phyloP scores from a whole-genome alignment of 2,888 invertebrate genomes.

The Drosophila borealis region DNA sequence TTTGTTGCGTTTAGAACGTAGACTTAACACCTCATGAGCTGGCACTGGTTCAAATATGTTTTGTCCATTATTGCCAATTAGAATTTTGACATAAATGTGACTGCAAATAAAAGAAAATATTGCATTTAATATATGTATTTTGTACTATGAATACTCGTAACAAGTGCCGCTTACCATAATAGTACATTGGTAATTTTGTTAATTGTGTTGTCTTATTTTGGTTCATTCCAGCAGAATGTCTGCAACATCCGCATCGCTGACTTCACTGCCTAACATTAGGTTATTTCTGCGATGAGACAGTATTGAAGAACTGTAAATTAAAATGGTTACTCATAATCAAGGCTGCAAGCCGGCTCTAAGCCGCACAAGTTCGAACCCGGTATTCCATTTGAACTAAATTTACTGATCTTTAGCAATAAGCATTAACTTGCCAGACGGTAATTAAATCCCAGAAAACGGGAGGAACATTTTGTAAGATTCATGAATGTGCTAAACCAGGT shows the following conservation, averaged over 20 bases:
- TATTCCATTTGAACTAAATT: neutral
- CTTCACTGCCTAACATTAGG: constrained; percentile 28
- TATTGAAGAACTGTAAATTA: constrained; percentile 9
- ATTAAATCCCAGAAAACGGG: too few species aligned
- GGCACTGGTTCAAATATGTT: constrained; percentile 52
- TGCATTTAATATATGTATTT: neutral
- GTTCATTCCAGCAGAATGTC: constrained; percentile 27
- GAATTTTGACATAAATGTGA: constrained; percentile 35
- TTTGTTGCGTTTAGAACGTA: neutral
- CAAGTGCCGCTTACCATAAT: constrained; percentile 48
- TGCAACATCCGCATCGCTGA: constrained; percentile 20
- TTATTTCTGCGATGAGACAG: constrained; percentile 36
- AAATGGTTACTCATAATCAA: neutral
- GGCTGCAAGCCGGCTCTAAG: neutral
- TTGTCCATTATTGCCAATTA: constrained; percentile 45
- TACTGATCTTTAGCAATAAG: too few species aligned
- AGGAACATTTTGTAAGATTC: too few species aligned
- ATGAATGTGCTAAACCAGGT: neutral
- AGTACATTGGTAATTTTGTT: constrained; percentile 43
- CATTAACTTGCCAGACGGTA: too few species aligned
- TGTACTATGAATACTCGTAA: neutral
- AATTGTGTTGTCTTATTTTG: constrained; percentile 12
- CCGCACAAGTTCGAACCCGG: neutral
- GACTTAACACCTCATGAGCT: constrained; percentile 23
- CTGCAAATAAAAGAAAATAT: constrained; percentile 29